These are phyloP conservation scores for Pyralis farinalis DNA, from an alignment of 2,888 invertebrate species.

Conservation along the genomic window DNA sequence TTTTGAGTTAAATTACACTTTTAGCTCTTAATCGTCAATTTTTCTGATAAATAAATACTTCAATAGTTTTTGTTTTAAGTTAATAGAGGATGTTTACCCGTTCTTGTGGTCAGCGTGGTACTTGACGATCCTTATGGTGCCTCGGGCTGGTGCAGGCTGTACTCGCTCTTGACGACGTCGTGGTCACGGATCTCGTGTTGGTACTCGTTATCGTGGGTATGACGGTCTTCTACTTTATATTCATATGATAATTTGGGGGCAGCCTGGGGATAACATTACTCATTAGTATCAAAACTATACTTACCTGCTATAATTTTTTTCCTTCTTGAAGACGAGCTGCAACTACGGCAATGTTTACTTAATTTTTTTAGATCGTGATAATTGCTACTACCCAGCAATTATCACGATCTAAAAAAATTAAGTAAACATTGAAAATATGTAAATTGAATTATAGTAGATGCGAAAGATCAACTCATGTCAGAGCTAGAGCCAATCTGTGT, in stretches of 20 bases:
- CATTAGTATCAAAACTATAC: no score
- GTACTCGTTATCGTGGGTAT: constrained; percentile 54
- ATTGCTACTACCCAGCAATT: background rate
- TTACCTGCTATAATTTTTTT: no score
- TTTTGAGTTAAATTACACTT: no score
- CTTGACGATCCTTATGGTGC: constrained; percentile 61
- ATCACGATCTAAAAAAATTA: background rate
- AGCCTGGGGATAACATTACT: constrained; percentile 17
- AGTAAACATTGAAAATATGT: no score
- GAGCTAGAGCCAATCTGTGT: no score
- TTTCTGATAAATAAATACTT: no score
- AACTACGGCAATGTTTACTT: background rate
- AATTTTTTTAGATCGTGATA: no score
- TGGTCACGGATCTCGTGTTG: constrained; percentile 46
- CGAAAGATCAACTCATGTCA: no score
- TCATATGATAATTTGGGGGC: constrained; percentile 31
- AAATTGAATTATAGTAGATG: no score
- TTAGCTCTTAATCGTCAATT: no score
- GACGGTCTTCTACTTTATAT: constrained; percentile 37
- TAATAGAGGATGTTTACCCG: constrained; percentile 23
- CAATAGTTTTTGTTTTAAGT: no score
- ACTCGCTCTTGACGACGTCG: constrained; percentile 42
- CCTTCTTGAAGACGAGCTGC: background rate
- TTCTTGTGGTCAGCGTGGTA: constrained; percentile 61
- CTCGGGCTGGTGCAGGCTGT: constrained; percentile 52